phyloP scores from a whole-genome alignment of 1,140 invertebrate species.

The Drosophila arawakana region DNA sequence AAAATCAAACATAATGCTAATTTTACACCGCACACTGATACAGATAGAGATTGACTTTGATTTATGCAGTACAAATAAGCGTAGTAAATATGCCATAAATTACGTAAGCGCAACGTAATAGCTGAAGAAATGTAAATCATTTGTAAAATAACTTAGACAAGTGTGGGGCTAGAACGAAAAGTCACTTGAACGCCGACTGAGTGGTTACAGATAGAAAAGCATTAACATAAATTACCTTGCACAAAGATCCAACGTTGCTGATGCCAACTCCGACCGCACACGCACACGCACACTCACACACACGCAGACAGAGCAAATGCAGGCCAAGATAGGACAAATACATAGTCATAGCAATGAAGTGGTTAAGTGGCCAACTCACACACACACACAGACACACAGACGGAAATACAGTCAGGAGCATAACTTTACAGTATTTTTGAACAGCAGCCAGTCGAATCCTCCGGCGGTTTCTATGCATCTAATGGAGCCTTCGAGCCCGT shows the following conservation, averaged over 20 bases:
- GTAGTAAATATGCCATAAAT: conserved; percentile 72
- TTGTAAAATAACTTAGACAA: conserved; percentile 63
- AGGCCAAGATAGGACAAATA: conserved; percentile 58
- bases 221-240: conserved; percentile 82
- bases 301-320: conserved; percentile 29
- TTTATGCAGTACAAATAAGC: conserved; percentile 53
- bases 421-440: conserved; percentile 78
- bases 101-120: conserved; percentile 53
- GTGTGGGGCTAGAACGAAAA: conserved; percentile 13
- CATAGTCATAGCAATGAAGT: conserved; percentile 74
- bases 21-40: conserved; percentile 20
- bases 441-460: conserved; percentile 73
- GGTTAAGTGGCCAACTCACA: conserved; percentile 72
- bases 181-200: conserved; percentile 35
- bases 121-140: conserved; percentile 76
- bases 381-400: conserved; percentile 32
- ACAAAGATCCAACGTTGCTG: conserved; percentile 58
- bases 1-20: conserved; percentile 49
- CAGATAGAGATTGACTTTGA: conserved; percentile 19
- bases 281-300: conserved; percentile 46
- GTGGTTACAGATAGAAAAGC: conserved; percentile 57
- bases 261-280: conserved; percentile 53
- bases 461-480: conserved; percentile 74
- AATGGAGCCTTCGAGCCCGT: conserved; percentile 33
- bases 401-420: conserved; percentile 48